Evolutionary conservation across 2,888 invertebrate species (phyloP).

Genomic region (Polyommatus icarus): DNA sequence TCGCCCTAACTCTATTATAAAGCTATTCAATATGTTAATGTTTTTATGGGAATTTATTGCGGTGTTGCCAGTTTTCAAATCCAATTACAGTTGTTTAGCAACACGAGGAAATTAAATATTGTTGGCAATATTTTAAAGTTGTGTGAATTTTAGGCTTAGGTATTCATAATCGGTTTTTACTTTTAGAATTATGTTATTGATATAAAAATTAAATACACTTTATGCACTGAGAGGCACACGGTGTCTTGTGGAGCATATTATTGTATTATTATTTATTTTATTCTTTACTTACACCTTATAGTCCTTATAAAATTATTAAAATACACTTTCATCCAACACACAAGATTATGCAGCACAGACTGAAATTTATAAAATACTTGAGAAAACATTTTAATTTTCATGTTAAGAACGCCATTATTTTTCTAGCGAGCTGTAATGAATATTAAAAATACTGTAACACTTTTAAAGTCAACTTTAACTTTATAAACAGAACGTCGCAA

Average conservation of each 20-base stretch:
- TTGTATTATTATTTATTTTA: too few species aligned
- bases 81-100: not conserved
- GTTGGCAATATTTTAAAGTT: not conserved
- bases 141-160: too few species aligned
- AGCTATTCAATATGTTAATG: slow-evolving; percentile 29
- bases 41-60: slow-evolving; percentile 24
- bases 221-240: too few species aligned
- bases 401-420: not conserved
- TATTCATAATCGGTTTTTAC: too few species aligned
- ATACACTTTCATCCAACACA: not conserved
- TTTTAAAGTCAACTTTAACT: slow-evolving; percentile 6
- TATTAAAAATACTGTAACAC: slow-evolving; percentile 18
- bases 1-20: slow-evolving; percentile 30
- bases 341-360: not conserved
- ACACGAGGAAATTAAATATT: not conserved
- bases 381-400: not conserved
- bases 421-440: not conserved
- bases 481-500: slow-evolving; percentile 6
- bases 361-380: not conserved
- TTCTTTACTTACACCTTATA: too few species aligned
- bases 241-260: too few species aligned
- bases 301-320: too few species aligned
- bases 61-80: not conserved
- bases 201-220: too few species aligned
- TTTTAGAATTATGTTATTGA: too few species aligned